These are phyloP conservation scores for Agonum fuliginosum DNA, from an alignment of 2,888 invertebrate species.

Conservation along the genomic window DNA sequence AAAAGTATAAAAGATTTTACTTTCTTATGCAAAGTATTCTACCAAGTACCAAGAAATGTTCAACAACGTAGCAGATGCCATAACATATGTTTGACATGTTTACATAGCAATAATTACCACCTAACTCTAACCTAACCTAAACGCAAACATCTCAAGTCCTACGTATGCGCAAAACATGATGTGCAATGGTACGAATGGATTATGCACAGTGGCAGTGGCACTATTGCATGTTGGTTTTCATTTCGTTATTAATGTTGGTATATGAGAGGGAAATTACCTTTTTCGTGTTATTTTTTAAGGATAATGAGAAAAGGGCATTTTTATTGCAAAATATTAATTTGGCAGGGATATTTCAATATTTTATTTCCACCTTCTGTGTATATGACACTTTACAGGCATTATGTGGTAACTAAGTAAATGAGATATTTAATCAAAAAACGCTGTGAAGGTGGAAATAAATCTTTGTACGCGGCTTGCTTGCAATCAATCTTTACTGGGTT, in stretches of 20 bases:
- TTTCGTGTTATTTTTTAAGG: no score
- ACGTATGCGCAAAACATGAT: neutral
- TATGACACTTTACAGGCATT: no score
- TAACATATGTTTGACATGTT: constrained; percentile 9
- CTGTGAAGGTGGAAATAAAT: no score
- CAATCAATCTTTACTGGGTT: no score
- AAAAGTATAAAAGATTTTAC: neutral
- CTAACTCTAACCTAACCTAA: neutral
- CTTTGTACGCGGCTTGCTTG: no score
- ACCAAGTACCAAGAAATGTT: neutral
- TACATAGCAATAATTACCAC: constrained; percentile 1
- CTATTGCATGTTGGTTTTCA: neutral
- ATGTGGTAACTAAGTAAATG: no score
- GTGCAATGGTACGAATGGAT: constrained; percentile 37
- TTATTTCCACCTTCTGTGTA: no score
- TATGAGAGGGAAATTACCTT: no score
- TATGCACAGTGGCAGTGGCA: constrained; percentile 16
- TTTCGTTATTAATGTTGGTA: constrained; percentile 59
- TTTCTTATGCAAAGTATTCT: neutral
- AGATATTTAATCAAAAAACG: no score
- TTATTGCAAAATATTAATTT: no score
- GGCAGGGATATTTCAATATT: no score
- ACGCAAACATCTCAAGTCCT: neutral
- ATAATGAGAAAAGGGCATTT: no score
- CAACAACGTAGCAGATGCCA: neutral